Conservation (phyloP, 2,797 vertebrate species). For the Trematomus bernacchii region DNA sequence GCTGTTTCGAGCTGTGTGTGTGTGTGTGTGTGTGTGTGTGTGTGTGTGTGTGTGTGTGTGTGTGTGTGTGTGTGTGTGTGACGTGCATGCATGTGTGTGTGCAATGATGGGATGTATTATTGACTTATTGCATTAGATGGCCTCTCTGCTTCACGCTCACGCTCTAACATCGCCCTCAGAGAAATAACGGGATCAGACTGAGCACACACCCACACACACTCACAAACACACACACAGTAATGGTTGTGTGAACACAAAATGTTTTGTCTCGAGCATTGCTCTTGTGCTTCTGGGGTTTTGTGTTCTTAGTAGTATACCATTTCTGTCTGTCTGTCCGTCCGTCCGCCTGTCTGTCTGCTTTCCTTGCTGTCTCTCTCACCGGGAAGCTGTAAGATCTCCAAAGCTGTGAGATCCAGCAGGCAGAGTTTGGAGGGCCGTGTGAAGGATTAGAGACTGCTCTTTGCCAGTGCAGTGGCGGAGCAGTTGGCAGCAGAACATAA, state of each 20-base stretch:
- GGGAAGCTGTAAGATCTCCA: slow-evolving; percentile 38
- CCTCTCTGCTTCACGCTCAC: slow-evolving; percentile 69
- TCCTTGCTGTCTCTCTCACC: slow-evolving; percentile 21
- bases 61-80: slow-evolving; percentile 21
- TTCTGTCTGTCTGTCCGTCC: slow-evolving; percentile 13
- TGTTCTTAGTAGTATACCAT: slow-evolving; percentile 42
- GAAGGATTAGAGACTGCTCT: slow-evolving; percentile 62
- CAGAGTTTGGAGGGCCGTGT: slow-evolving; percentile 49
- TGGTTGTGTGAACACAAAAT: slow-evolving; percentile 32
- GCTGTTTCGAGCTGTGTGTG: slow-evolving; percentile 31
- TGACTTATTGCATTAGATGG: slow-evolving; percentile 80
- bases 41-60: slow-evolving; percentile 21
- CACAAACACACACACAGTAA: slow-evolving; percentile 23
- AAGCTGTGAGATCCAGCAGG: slow-evolving; percentile 53
- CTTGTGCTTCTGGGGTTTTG: slow-evolving; percentile 62
- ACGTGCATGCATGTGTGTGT: slow-evolving; percentile 14
- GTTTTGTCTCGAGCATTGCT: slow-evolving; percentile 37
- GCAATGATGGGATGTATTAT: slow-evolving; percentile 70
- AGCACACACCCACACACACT: slow-evolving; percentile 38
- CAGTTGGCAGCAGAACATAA: slow-evolving; percentile 59
- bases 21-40: slow-evolving; percentile 29
- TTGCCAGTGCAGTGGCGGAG: slow-evolving; percentile 49
- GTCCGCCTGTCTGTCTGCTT: slow-evolving; percentile 14
- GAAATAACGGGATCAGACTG: slow-evolving; percentile 68
- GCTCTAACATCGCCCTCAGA: slow-evolving; percentile 71